phyloP scores from a whole-genome alignment of 2,888 invertebrate species.

The Drosophila siamana region DNA sequence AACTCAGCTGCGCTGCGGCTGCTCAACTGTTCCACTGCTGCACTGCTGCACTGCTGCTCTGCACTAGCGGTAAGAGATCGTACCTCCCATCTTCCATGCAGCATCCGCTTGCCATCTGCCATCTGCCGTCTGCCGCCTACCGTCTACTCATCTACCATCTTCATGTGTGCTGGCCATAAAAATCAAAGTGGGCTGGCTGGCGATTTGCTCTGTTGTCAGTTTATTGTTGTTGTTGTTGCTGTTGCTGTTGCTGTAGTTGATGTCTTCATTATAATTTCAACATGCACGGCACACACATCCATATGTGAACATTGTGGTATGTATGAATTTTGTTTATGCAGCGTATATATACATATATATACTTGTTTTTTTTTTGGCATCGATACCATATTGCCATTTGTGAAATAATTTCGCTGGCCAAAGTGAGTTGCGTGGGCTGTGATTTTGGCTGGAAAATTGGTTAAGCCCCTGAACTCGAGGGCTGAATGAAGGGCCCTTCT shows the following conservation, averaged over 20 bases:
- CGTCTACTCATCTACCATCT: constrained; percentile 29
- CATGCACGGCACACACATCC: constrained; percentile 50
- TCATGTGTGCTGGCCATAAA: constrained; percentile 69
- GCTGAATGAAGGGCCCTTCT: constrained; percentile 48
- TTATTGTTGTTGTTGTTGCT: constrained; percentile 49
- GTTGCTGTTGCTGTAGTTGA: constrained; percentile 61
- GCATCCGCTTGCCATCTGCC: not conserved
- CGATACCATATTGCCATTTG: constrained; percentile 37
- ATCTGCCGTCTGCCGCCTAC: not conserved
- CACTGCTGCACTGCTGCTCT: constrained; percentile 33
- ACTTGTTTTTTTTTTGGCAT: constrained; percentile 22
- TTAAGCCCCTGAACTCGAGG: constrained; percentile 52
- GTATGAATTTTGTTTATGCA: constrained; percentile 25
- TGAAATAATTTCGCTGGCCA: constrained; percentile 73
- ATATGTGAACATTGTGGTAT: constrained; percentile 22
- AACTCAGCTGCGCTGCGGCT: constrained; percentile 49
- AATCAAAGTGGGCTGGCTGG: constrained; percentile 81
- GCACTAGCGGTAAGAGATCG: constrained; percentile 65
- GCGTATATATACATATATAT: too few species aligned
- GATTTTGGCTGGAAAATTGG: constrained; percentile 66
- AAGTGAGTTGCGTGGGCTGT: constrained; percentile 53
- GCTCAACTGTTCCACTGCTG: constrained; percentile 12
- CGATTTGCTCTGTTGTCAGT: constrained; percentile 71
- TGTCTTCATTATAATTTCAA: constrained; percentile 79
- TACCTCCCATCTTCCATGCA: constrained; percentile 35